Percentiles rank a stretch among this genome's conserved stretches.
These are phyloP conservation scores for Coracias cyanogaster DNA, from an alignment of 2,797 vertebrate species.

Conservation along the genomic window DNA sequence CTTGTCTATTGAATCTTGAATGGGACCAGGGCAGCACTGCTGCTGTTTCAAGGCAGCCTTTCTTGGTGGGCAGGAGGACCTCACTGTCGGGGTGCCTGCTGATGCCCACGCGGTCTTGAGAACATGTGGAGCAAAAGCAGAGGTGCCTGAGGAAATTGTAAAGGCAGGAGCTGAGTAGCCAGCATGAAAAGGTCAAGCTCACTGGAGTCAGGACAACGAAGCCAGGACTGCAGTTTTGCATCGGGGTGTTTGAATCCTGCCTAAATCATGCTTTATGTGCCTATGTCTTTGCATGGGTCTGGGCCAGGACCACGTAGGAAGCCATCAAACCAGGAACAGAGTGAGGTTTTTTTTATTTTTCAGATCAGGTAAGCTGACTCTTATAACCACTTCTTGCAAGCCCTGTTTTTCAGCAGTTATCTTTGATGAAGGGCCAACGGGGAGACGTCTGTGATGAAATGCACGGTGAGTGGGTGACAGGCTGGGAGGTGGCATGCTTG, in stretches of 20 bases:
- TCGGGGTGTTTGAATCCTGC: background rate
- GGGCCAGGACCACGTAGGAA: slow-evolving; percentile 6
- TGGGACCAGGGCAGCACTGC: background rate
- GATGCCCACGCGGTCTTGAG: rapidly evolving
- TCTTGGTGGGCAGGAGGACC: background rate
- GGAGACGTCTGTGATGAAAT: background rate
- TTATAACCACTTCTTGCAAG: background rate
- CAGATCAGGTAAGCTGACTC: background rate
- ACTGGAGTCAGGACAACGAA: background rate
- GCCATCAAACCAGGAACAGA: background rate
- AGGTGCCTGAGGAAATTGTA: background rate
- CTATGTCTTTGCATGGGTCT: background rate
- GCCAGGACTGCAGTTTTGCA: background rate
- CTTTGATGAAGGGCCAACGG: background rate
- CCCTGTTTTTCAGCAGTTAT: background rate
- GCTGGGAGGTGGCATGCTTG: background rate
- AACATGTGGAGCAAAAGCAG: background rate
- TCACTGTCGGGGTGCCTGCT: background rate
- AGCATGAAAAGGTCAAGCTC: background rate
- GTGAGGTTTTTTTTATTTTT: background rate
- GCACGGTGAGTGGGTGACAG: background rate
- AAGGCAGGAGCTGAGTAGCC: background rate
- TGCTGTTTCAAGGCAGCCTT: rapidly evolving
- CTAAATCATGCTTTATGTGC: background rate
- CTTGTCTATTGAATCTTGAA: background rate